Evolutionary conservation across 2,797 vertebrate genomes (phyloP).

Genomic region (Hoplostethus mediterraneus): DNA sequence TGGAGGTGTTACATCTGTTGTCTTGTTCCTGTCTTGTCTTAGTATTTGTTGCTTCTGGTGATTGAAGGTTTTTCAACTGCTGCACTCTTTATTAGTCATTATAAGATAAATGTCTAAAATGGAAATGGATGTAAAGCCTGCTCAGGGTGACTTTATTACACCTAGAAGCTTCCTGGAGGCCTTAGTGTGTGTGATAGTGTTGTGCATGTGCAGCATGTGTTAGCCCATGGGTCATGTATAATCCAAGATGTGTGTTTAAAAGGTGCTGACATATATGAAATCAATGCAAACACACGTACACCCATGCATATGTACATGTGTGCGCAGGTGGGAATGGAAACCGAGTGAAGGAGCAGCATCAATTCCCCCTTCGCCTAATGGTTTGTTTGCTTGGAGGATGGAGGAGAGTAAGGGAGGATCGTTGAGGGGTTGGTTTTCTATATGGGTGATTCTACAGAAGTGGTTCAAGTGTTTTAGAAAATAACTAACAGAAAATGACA

Average conservation of each 20-base stretch:
- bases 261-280: not conserved
- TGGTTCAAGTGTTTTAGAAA: no score
- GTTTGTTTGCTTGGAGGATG: not conserved
- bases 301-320: slow-evolving; percentile 5
- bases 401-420: no score
- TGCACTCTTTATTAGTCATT: no score
- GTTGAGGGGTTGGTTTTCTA: no score
- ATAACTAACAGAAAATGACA: no score
- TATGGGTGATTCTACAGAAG: no score
- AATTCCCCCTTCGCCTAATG: slow-evolving; percentile 16
- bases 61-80: not conserved
- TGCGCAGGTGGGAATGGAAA: slow-evolving; percentile 9
- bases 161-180: not conserved
- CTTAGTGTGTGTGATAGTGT: slow-evolving; percentile 22
- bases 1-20: no score
- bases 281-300: slow-evolving; percentile 31
- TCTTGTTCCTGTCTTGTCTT: no score
- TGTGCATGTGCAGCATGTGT: slow-evolving; percentile 59
- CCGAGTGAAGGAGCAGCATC: slow-evolving; percentile 2
- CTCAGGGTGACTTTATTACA: not conserved
- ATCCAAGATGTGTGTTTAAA: slow-evolving; percentile 54
- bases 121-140: not conserved
- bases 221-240: slow-evolving; percentile 65
- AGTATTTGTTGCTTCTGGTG: not conserved
- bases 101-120: not conserved